Base-by-base conservation (phyloP, 2,113 vertebrate genomes). In the Catharus bicknelli region DNA sequence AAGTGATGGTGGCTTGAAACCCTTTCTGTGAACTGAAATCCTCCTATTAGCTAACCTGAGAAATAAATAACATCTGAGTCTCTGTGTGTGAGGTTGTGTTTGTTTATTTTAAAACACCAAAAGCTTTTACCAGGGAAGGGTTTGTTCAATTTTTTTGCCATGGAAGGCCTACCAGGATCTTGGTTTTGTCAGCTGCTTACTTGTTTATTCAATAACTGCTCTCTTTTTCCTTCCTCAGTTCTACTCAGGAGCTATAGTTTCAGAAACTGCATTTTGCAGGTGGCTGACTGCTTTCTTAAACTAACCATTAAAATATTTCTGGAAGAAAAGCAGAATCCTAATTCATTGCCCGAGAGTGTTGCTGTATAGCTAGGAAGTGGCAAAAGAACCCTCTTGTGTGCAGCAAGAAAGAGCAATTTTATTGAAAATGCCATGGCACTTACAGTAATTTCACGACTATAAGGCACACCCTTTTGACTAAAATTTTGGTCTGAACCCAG, bases 161-260 rank as follows among this genome's bases (percentile, higher is more conserved):
- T 69, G 55, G 67, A 76, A 62, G 50, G 20, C 47, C 51, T 67
- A 67, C 55, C 54, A 70, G 43, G 67, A 74, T 83, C 29, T 48
- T 72, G 25, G 3, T 73, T 80, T 58, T 84, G n/a, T 87, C 51
- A 83, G 43, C 63, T 88, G 47, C 48, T 90, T 61, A 12, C 25
- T 91, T 67, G 30, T 75, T 92, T 77, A 51, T 90, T 87, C 51
- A 85, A n/a, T 58, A 89, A 40, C 23, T 77, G 87, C 67, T 94
- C 75, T 63, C 91, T 95, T 89, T 75, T 55, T 9, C 6, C 1
- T 42, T 38, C 2, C 4, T 34, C 45, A 50, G 36, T 85, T 83
- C 59, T 57, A 48, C 20, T 83, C 29, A 55, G 59, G 47, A 83
- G 51, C 40, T 74, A 14, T 43, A 38, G 17, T 70, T 92, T 68